Base-by-base conservation (phyloP, 2,888 invertebrate species). In the Aquatica leii region DNA sequence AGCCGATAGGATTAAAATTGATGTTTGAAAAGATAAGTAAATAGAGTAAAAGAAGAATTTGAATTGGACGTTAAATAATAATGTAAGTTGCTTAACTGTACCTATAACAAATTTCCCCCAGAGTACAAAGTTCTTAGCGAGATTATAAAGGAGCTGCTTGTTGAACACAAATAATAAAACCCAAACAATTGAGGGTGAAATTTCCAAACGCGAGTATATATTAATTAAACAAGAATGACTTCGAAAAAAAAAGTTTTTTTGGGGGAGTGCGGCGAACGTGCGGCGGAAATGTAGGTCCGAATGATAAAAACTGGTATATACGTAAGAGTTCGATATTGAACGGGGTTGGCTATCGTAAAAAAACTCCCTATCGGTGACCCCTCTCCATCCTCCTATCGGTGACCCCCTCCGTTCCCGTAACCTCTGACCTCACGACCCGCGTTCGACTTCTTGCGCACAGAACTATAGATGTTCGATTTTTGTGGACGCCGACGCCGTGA, bases 401-500 rank as follows among this genome's bases (percentile, higher is more conserved):
- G 69, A 68, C 70, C 71, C 68, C 70, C 67, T 63, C 62, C 66
- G 64, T 70, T 67, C 69, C 66, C 59, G 59, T 69, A 71, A 73
- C 74, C 73, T 74, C 71, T 74, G 75, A 75, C 75, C 74, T 74
- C 73, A 71, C 74, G 73, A 72, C 73, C 73, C 73, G 69, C 68
- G 71, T 72, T 75, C 75, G 75, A 73, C 77, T 79, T 78, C 79
- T 79, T 78, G 78, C 79, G 80, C 79, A 76, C 76, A 74, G 71
- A 75, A 78, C 76, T 80, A 79, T 80, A 79, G 80, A 80, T 77
- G 80, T 80, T 81, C 81, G 81, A 81, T 81, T 80, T 80, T 80
- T 80, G 79, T 75, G 76, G 77, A 79, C 79, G 79, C 77, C 76
- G 78, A 77, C 74, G 73, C 74, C 69, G 73, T 75, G 73, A 72